These are phyloP conservation scores for Ophion ventricosus DNA, from an alignment of 2,888 invertebrate genomes.

Conservation along the genomic window DNA sequence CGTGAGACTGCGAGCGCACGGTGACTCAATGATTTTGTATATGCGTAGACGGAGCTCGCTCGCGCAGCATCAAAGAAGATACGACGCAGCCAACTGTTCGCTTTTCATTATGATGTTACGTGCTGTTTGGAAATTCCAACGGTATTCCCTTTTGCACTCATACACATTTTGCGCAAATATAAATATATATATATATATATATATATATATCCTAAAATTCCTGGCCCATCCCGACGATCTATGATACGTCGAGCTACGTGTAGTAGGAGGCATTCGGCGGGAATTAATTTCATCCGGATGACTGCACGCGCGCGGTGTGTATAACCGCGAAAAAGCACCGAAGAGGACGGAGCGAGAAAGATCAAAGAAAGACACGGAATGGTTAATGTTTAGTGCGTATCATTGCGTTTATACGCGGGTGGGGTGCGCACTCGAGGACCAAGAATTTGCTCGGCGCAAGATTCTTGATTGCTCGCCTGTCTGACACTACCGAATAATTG, in stretches of 20 bases:
- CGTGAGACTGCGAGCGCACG: constrained; percentile 11
- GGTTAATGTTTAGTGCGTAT: constrained; percentile 27
- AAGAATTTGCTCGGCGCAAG: constrained; percentile 32
- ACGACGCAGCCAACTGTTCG: constrained; percentile 36
- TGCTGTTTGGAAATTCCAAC: constrained; percentile 35
- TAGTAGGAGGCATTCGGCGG: constrained; percentile 35
- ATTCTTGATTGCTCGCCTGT: not conserved
- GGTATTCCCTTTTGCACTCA: constrained; percentile 13
- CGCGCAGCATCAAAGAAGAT: constrained; percentile 44
- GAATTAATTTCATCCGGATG: constrained; percentile 46
- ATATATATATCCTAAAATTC: constrained; percentile 39
- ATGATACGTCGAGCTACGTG: constrained; percentile 44
- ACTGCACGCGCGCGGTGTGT: constrained; percentile 6
- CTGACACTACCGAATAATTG: not conserved
- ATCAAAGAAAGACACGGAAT: constrained; percentile 61
- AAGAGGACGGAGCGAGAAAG: constrained; percentile 31
- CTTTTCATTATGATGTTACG: constrained; percentile 47
- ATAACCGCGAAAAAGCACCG: constrained; percentile 12
- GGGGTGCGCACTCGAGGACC: not conserved
- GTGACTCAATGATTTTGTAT: constrained; percentile 21
- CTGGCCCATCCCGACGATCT: constrained; percentile 30
- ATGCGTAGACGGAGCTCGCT: not conserved
- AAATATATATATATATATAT: not conserved
- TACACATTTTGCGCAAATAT: constrained; percentile 3
- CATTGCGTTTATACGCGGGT: not conserved